Evolutionary conservation across 2,113 vertebrate genomes (phyloP).

Genomic region (Neomonachus schauinslandi): DNA sequence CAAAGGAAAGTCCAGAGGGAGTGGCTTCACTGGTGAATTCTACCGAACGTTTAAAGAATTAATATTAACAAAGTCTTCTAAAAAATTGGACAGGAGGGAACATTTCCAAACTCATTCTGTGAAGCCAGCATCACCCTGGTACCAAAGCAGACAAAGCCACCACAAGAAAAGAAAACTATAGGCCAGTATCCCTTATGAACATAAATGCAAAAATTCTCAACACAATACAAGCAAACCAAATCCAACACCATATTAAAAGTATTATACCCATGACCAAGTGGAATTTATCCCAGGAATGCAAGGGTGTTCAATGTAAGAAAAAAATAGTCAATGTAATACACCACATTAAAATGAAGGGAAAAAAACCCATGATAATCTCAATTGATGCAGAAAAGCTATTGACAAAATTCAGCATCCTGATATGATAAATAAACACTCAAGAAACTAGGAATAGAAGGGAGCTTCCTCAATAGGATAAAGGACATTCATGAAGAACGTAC

Average conservation of each 20-base stretch:
- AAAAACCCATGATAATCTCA: background rate
- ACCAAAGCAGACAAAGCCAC: background rate
- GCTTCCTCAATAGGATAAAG: background rate
- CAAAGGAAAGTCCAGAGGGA: background rate
- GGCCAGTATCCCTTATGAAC: background rate
- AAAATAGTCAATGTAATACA: background rate
- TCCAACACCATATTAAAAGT: background rate
- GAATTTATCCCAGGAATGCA: slow-evolving; percentile 1
- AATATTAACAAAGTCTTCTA: background rate
- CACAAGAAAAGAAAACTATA: background rate
- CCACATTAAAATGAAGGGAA: background rate
- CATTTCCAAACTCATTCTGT: background rate
- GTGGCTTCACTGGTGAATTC: slow-evolving; percentile 23
- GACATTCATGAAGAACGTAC: background rate
- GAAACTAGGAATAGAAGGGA: background rate
- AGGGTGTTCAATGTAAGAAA: background rate
- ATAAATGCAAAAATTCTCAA: background rate
- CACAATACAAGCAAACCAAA: background rate
- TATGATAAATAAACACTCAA: background rate
- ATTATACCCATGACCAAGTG: background rate
- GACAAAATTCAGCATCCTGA: background rate
- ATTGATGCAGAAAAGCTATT: background rate
- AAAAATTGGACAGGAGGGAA: background rate
- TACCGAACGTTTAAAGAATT: background rate
- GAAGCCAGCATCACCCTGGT: background rate